A percentile compares a stretch with the other conserved stretches of the same genome.
phyloP scores from a whole-genome alignment of 2,797 vertebrate genomes.

The Semotilus atromaculatus region DNA sequence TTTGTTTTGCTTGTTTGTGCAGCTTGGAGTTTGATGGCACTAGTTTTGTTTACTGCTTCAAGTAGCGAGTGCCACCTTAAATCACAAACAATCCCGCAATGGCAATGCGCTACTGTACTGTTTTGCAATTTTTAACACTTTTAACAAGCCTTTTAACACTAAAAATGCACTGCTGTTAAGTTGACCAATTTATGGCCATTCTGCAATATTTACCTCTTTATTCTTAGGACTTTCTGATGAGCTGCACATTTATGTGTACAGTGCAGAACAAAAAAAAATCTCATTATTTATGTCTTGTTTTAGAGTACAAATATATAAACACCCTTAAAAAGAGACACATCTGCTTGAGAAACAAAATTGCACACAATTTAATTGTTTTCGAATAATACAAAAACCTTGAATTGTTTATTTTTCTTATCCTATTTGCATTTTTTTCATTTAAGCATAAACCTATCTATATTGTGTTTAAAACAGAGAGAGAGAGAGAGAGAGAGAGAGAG shows the following conservation, averaged over 20 bases:
- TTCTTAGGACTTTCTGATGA: background rate
- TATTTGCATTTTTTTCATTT: background rate
- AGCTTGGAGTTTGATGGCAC: conserved; percentile 25
- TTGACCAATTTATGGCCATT: background rate
- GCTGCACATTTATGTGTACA: background rate
- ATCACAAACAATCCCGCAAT: background rate
- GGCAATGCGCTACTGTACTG: background rate
- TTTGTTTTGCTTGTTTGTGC: conserved; percentile 52
- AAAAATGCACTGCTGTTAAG: background rate
- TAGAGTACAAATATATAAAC: background rate
- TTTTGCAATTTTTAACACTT: background rate
- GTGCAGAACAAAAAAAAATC: background rate
- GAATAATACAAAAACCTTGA: background rate
- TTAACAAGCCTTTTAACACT: background rate
- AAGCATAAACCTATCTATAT: background rate
- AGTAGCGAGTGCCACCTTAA: background rate
- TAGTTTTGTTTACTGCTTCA: conserved; percentile 26
- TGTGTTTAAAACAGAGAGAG: background rate
- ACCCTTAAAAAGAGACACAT: background rate
- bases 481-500: too few species aligned
- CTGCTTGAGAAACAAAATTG: background rate
- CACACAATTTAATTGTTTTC: background rate
- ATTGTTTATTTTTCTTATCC: background rate
- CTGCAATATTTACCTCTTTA: background rate
- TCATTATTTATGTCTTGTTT: background rate